A percentile compares a stretch with the other conserved stretches of the same genome.
Conservation (phyloP, 2,888 invertebrate species). For the Trissolcus brochymenae region DNA sequence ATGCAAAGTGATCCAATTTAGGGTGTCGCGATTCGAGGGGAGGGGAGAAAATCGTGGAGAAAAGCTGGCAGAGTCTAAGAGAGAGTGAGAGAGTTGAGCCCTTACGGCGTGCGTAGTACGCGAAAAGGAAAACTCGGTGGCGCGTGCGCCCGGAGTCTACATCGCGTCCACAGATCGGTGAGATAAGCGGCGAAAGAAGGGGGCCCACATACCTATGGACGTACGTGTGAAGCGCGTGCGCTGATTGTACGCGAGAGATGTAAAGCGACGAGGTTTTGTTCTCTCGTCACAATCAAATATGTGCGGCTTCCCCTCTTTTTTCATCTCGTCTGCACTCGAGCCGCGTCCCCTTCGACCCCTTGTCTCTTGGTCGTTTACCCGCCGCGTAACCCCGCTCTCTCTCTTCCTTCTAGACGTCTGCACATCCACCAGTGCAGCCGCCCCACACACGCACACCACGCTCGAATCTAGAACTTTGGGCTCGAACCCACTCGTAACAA, state of each 20-base stretch:
- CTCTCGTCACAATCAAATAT: conserved; percentile 53
- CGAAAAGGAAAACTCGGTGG: conserved; percentile 59
- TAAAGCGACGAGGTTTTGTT: conserved; percentile 53
- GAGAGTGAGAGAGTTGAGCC: no score
- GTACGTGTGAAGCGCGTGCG: conserved; percentile 55
- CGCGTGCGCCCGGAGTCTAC: conserved; percentile 59
- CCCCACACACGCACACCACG: conserved; percentile 21
- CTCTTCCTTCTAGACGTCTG: conserved; percentile 41
- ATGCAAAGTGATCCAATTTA: conserved; percentile 50
- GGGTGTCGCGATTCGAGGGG: conserved; percentile 37
- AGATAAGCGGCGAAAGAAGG: conserved; percentile 19
- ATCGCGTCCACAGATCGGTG: conserved; percentile 30
- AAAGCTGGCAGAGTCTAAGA: conserved; percentile 34
- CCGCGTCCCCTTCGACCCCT: conserved; percentile 2
- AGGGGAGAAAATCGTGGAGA: conserved; percentile 40
- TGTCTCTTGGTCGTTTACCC: conserved; percentile 4
- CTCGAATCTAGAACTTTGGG: conserved; percentile 50
- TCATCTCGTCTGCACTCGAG: conserved; percentile 32
- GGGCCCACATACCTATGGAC: conserved; percentile 39
- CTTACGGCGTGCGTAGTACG: conserved; percentile 39
- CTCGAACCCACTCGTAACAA: conserved; percentile 57
- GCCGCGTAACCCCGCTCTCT: conserved; percentile 29
- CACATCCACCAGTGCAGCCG: conserved; percentile 39
- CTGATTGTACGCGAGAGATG: conserved; percentile 44
- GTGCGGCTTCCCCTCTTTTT: conserved; percentile 49